Evolutionary conservation across 2,113 vertebrate genomes (phyloP).

Genomic region (Andinoacara biseriatus): DNA sequence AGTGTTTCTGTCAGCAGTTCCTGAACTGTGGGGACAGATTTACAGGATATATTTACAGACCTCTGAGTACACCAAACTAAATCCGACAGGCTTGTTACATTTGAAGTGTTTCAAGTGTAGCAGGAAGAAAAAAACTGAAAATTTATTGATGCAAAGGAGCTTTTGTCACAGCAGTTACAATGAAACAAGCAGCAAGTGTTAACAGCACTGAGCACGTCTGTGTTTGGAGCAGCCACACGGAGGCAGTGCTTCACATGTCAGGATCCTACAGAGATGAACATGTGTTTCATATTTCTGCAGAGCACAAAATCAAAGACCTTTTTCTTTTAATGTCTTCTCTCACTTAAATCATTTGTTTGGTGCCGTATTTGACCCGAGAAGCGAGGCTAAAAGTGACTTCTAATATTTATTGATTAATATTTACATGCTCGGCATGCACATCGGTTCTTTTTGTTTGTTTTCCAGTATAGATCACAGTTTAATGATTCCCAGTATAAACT

Average conservation of each 20-base stretch:
- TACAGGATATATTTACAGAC: no score
- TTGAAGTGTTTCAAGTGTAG: background rate
- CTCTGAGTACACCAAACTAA: background rate
- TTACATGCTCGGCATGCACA: rapidly evolving
- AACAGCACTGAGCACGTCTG: background rate
- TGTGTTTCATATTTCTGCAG: background rate
- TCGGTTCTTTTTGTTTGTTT: background rate
- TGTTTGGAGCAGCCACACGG: background rate
- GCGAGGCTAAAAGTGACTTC: background rate
- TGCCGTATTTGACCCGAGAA: rapidly evolving
- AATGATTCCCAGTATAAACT: background rate
- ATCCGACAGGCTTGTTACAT: rapidly evolving
- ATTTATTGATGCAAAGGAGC: background rate
- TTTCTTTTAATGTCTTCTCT: background rate
- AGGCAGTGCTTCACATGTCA: background rate
- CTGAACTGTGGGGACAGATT: background rate
- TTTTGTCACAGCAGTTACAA: background rate
- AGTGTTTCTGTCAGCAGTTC: background rate
- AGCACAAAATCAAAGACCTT: background rate
- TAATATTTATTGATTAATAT: background rate
- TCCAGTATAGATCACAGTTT: background rate
- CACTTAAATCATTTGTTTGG: background rate
- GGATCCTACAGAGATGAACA: rapidly evolving
- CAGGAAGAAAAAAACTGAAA: background rate
- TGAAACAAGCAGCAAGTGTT: rapidly evolving